Percentiles rank a stretch among this genome's conserved stretches.
Evolutionary conservation across 1,140 invertebrate genomes (phyloP).

Genomic region (Hyposmocoma kahamanoa): DNA sequence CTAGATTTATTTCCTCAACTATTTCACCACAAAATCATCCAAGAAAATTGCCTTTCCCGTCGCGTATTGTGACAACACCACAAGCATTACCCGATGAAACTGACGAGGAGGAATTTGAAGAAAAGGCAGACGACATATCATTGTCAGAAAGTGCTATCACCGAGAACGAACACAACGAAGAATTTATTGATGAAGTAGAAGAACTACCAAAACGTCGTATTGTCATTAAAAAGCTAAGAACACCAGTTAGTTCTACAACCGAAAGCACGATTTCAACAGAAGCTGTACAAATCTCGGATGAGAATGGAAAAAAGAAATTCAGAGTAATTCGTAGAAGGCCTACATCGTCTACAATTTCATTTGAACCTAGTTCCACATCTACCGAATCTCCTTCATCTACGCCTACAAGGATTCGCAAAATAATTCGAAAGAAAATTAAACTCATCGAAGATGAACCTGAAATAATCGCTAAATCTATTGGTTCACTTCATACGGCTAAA

Average conservation of each 20-base stretch:
- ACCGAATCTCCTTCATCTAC: conserved; percentile 25
- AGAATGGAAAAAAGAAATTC: conserved; percentile 48
- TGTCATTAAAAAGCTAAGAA: conserved; percentile 42
- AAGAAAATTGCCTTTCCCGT: conserved; percentile 45
- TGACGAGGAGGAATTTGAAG: conserved; percentile 52
- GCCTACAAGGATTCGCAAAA: conserved; percentile 61
- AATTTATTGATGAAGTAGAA: conserved; percentile 19
- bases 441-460: conserved; percentile 39
- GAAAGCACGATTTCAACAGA: conserved; percentile 33
- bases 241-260: conserved; percentile 24
- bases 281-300: conserved; percentile 24
- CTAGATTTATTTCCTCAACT: conserved; percentile 22
- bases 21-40: conserved; percentile 26
- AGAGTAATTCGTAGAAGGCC: conserved; percentile 54
- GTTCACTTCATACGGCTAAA: conserved; percentile 27
- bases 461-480: conserved; percentile 30
- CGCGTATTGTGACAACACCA: conserved; percentile 29
- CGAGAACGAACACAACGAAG: conserved; percentile 67
- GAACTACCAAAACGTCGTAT: conserved; percentile 33
- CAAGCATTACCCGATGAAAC: conserved; percentile 27
- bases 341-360: conserved; percentile 30
- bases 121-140: conserved; percentile 73
- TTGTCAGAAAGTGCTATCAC: conserved; percentile 74
- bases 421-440: conserved; percentile 72
- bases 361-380: conserved; percentile 14